Evolutionary conservation across 2,888 invertebrate genomes (phyloP).

Genomic region (Euplagia quadripunctaria): DNA sequence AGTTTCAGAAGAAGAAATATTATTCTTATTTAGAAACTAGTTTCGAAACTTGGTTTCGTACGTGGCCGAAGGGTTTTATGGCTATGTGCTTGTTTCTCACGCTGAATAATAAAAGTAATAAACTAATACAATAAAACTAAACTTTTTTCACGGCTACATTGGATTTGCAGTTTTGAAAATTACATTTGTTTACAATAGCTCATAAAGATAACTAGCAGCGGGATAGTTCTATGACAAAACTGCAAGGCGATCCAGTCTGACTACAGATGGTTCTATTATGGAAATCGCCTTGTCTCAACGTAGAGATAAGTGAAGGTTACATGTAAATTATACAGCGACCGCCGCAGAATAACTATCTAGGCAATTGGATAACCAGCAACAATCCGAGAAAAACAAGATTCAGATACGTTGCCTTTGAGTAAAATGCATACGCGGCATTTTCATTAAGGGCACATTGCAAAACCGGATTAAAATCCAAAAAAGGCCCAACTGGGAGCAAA

Average conservation of each 20-base stretch:
- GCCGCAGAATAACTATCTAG: slow-evolving; percentile 53
- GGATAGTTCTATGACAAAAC: slow-evolving; percentile 80
- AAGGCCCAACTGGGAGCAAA: slow-evolving; percentile 64
- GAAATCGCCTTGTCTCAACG: slow-evolving; percentile 74
- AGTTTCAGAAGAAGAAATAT: too few relatives aligned
- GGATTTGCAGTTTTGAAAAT: slow-evolving; percentile 10
- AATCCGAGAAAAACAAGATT: slow-evolving; percentile 24
- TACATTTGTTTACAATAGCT: slow-evolving; percentile 56
- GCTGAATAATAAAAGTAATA: too few relatives aligned
- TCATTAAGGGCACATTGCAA: slow-evolving; percentile 55
- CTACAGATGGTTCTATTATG: slow-evolving; percentile 82
- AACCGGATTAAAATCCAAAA: slow-evolving; percentile 46
- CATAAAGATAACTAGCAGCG: slow-evolving; percentile 67
- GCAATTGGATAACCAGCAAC: slow-evolving; percentile 30
- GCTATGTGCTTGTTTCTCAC: too few relatives aligned
- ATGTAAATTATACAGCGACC: slow-evolving; percentile 69
- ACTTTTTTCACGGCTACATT: slow-evolving; percentile 1
- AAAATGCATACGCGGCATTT: neutral
- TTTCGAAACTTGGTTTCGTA: too few relatives aligned
- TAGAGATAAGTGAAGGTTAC: slow-evolving; percentile 80
- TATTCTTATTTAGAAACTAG: too few relatives aligned
- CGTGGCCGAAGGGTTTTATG: too few relatives aligned
- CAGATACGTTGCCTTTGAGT: neutral
- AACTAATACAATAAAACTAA: neutral
- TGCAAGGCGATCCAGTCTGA: slow-evolving; percentile 74